A percentile compares a stretch with the other conserved stretches of the same genome.
These are phyloP conservation scores for Cyclargus thomasi DNA, from an alignment of 1,140 invertebrate genomes.

Conservation along the genomic window DNA sequence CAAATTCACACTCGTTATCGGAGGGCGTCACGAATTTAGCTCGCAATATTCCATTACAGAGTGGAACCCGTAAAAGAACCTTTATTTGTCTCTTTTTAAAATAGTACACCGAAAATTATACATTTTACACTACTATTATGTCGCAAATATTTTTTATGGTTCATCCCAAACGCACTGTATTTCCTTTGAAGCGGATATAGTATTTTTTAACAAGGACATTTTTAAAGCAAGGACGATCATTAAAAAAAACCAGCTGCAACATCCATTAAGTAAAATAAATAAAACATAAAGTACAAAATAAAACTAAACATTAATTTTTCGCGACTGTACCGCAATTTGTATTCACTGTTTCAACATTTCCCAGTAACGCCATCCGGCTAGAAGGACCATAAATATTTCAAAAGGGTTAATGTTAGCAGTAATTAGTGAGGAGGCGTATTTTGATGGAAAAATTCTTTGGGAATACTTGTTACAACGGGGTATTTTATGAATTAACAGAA, in stretches of 20 bases:
- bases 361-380: neutral
- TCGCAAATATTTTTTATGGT: too few species aligned
- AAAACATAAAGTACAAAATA: neutral
- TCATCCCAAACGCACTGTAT: too few species aligned
- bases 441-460: neutral
- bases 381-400: slow-evolving; percentile 8
- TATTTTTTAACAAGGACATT: too few species aligned
- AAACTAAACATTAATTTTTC: neutral
- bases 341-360: slow-evolving; percentile 14
- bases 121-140: too few species aligned
- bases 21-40: too few species aligned
- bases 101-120: too few species aligned
- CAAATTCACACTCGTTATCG: too few species aligned
- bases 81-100: too few species aligned
- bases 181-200: too few species aligned
- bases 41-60: too few species aligned
- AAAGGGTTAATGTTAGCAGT: slow-evolving; percentile 7
- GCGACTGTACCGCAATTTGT: neutral
- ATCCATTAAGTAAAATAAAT: neutral
- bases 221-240: too few species aligned
- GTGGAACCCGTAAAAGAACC: too few species aligned
- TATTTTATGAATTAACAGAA: neutral
- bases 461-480: neutral
- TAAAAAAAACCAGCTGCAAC: neutral
- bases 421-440: slow-evolving; percentile 6